Base-by-base conservation (phyloP, 2,888 invertebrate genomes). In the Drosophila paranaensis region DNA sequence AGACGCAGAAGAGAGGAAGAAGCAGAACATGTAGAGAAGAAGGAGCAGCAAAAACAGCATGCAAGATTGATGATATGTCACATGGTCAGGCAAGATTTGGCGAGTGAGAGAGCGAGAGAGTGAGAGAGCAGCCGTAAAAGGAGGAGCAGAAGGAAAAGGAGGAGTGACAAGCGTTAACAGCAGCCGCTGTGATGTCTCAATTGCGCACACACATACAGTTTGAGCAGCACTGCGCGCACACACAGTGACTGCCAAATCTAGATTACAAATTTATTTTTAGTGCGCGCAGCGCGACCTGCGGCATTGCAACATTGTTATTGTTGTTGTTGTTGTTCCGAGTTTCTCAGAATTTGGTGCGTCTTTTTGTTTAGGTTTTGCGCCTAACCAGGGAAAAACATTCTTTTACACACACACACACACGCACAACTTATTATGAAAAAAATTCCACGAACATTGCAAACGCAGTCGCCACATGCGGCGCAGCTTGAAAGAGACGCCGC, bases 81-180 rank as follows among this genome's bases (percentile, higher is more conserved):
- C 85, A 78, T 69, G 75, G 72, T 46, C 69, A 62, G 74, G 82
- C 76, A 71, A 76, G 82, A 69, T 77, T 72, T 71, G 73, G 77
- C 71, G 45, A 9, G 4, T 43, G 14, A 13, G 20, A 14, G n/a
- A 13, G 14, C 61, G 74, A 78, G 33, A 37, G 56, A 10, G 2
- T 39, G 10, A 33, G 45, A 9, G 8, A 16, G 16, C 2, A 5
- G 14, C 14, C 66, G 20, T 3, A 25, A 14, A 27, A 27, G 39
- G 37, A 30, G 30, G 14, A 16, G 45, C 5, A 48, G 46, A n/a
- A 46, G 46, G 25, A 10, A 14, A n/a, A 16, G 45, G 33, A 25
- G 45, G 33, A 45, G 76, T 82, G 88, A 82, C 88, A 90, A 91
- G 91, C 91, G 91, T 87, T 90, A 90, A 90, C 90, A 90, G 69